Evolutionary conservation across 2,113 vertebrate species (phyloP), one percentile per base, ranked within the genome.

Genomic region (Daubentonia madagascariensis): DNA sequence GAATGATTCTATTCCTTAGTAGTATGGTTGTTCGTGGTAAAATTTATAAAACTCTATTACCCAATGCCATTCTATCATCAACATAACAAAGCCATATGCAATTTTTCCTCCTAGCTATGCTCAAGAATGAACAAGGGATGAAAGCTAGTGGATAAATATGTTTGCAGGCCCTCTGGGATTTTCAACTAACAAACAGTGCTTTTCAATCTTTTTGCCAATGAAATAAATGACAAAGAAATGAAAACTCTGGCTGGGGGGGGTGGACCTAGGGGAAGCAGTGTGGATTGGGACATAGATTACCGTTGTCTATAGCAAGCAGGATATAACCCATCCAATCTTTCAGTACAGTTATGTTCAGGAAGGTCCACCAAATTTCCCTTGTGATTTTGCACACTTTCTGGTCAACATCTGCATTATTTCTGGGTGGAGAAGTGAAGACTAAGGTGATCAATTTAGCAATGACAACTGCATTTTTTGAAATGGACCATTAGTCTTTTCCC

Each of bases 241-340:
- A 52, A 59, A 76, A 83, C 37, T 9, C 16, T 13, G 45, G 52
- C 23, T 14, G 17, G 13, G 20, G 30, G 11, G 8, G 52, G 18
- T 1, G 17, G 79, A 37, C 8, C 0, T 0, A 5, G 1, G 5
- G 48, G 61, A 18, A 28, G 45, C 5, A 61, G 87, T 40, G 54
- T 0, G 45, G 86, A 67, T 13, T 1, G 1, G 8, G n/a, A 84
- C 30, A 67, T 0, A 45, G 70, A 25, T 11, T 11, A 32, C 2
- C 9, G 37, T 45, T 59, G 20, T 20, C 14, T 35, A 52, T 1
- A 72, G 68, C 52, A 73, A n/a, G n/a, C 37, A 50, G 70, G 43
- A 63, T 17, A 91, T 8, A 52, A n/a, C 2, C 23, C 59, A 32
- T 6, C 8, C 81, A 67, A 32, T 22, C 54, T 57, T 73, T 76